Base-by-base conservation (phyloP, 2,113 vertebrate species). In the Bufo bufo region DNA sequence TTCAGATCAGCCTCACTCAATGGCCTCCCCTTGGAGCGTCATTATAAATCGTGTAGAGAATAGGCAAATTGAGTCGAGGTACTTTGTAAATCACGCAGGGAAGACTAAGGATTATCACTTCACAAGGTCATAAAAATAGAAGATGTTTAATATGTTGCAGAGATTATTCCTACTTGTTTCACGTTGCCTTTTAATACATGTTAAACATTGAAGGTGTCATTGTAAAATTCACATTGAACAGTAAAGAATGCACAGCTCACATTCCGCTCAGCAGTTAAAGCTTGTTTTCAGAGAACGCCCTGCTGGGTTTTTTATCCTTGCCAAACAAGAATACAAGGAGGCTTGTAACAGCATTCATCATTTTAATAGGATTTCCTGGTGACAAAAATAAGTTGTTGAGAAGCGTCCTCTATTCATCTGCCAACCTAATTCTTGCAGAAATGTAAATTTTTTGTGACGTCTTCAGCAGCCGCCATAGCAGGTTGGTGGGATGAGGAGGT, bases 151-250 rank as follows among this genome's bases (percentile, higher is more conserved):
- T 83, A 83, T 65, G 45, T 45, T 12, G 13, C 2, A 52, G 71
- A 88, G 87, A 88, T 88, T 83, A 66, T 75, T 88, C 71, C 6
- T 23, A 43, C 80, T 63, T 54, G 43, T 82, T 87, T 54, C 45
- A 20, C 49, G 65, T 33, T 49, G 79, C 43, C 69, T 82, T 88
- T 83, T 83, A 88, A 80, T 80, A 82, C 69, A 52, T 50, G 71
- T 74, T 83, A 88, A 83, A 77, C 87, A 65, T 23, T 83, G 80
- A 82, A 82, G 80, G 54, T 77, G 87, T 83, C 79, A 83, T 88
- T 75, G 80, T 61, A 52, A 58, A 20, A 77, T 88, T 50, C 14
- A 1, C 71, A 23, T 6, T 75, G 66, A 33, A 33, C 33, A 33
- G 33, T 33, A 33, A 33, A 33, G 33, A 33, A 33, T 33, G 33